Percentiles rank a stretch among this genome's conserved stretches.
These are phyloP conservation scores for Rhea pennata DNA, from an alignment of 2,113 vertebrate species.

Conservation along the genomic window DNA sequence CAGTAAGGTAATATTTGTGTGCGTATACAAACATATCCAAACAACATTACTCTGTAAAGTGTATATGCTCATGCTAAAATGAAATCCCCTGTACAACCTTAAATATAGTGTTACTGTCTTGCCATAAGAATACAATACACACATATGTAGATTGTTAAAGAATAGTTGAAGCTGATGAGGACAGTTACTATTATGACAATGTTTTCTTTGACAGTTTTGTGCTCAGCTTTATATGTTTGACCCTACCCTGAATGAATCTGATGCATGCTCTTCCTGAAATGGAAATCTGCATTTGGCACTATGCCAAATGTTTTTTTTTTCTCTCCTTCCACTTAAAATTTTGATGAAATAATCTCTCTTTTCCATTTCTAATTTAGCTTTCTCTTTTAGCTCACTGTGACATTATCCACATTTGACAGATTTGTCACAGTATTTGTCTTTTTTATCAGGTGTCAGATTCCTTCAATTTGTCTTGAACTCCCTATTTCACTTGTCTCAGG, in stretches of 20 bases:
- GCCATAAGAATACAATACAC: not conserved
- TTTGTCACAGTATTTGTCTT: conserved; percentile 66
- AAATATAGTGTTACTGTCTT: not conserved
- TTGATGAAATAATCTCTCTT: conserved; percentile 43
- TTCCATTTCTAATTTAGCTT: conserved; percentile 73
- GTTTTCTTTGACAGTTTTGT: not conserved
- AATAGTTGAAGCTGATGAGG: not conserved
- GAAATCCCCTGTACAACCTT: not conserved
- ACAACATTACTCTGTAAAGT: not conserved
- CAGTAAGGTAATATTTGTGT: not conserved
- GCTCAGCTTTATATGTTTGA: not conserved
- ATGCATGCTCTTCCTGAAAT: not conserved
- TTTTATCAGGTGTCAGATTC: conserved; percentile 43
- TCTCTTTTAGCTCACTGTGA: conserved; percentile 43
- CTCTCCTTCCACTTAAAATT: conserved; percentile 13
- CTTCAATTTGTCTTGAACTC: conserved; percentile 44
- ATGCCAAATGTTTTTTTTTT: not conserved
- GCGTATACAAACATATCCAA: fast-evolving
- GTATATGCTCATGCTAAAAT: not conserved
- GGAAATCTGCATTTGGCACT: not conserved
- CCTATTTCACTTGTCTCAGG: conserved; percentile 46
- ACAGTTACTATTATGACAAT: not conserved
- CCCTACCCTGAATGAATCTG: not conserved
- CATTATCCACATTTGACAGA: conserved; percentile 50
- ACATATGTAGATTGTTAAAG: not conserved